Percentiles rank a stretch among this genome's conserved stretches.
These are phyloP conservation scores for Melitaea athalia DNA, from an alignment of 2,888 invertebrate species.

Conservation along the genomic window DNA sequence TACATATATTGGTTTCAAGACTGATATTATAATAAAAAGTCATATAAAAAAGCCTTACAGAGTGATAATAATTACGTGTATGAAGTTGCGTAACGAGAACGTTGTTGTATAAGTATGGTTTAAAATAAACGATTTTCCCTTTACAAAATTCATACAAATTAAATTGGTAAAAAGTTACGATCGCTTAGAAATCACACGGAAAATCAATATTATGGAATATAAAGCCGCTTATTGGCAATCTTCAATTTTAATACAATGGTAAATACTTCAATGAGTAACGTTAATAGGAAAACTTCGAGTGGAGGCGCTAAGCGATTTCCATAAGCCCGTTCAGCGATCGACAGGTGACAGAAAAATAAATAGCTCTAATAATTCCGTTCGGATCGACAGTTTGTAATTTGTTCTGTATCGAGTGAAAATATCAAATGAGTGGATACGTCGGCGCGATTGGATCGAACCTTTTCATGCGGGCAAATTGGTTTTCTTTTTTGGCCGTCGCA, in stretches of 20 bases:
- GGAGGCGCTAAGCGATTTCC: conserved; percentile 64
- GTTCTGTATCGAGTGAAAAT: conserved; percentile 76
- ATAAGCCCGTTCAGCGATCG: conserved; percentile 61
- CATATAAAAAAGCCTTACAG: background rate
- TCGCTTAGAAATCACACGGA: conserved; percentile 39
- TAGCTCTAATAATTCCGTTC: conserved; percentile 61
- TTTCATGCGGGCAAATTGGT: conserved; percentile 81
- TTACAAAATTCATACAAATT: conserved; percentile 13
- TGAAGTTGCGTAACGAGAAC: background rate
- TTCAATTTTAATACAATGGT: conserved; percentile 57
- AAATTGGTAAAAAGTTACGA: conserved; percentile 24
- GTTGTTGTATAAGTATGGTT: background rate
- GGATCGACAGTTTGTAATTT: conserved; percentile 77
- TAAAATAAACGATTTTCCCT: conserved; percentile 38
- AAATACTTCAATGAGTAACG: conserved; percentile 53
- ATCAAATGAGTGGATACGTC: conserved; percentile 80
- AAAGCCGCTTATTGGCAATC: conserved; percentile 56
- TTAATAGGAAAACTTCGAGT: conserved; percentile 75
- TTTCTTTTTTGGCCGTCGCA: conserved; percentile 77
- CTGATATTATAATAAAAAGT: no score
- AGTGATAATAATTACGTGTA: background rate
- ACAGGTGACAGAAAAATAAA: conserved; percentile 78
- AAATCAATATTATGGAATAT: conserved; percentile 54
- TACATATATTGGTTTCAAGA: no score
- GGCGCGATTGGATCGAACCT: conserved; percentile 75